These are phyloP conservation scores for Percina caprodes DNA, from an alignment of 2,113 vertebrate species.

Conservation along the genomic window DNA sequence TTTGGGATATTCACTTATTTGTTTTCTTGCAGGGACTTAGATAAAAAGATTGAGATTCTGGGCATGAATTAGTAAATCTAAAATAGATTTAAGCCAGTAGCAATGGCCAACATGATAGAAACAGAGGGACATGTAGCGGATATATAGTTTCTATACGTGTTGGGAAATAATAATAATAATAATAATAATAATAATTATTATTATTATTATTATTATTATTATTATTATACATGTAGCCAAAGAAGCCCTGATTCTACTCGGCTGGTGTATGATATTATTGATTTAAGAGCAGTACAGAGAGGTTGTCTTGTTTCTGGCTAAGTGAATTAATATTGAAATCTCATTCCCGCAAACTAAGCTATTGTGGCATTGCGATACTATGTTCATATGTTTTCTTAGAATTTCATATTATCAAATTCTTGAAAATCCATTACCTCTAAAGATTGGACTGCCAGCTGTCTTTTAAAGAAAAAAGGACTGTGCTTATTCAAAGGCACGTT, in stretches of 20 bases:
- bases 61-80: not conserved
- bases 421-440: not conserved
- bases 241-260: constrained; percentile 7
- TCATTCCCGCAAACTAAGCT: constrained; percentile 1
- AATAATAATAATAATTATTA: constrained; percentile 1
- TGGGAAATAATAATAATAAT: constrained; percentile 10
- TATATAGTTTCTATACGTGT: not conserved
- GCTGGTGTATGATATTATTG: constrained; percentile 33
- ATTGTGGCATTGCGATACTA: not conserved
- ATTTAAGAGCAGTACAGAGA: constrained; percentile 22
- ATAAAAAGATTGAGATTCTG: not conserved
- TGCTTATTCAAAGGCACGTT: not conserved
- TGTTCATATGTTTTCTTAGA: not conserved
- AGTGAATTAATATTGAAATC: constrained; percentile 41
- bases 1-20: not conserved
- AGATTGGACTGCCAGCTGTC: not conserved
- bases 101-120: not conserved
- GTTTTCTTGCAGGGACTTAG: not conserved
- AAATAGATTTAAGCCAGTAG: not conserved
- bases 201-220: too few relatives aligned
- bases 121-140: not conserved
- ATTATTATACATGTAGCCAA: too few relatives aligned
- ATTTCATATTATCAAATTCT: not conserved
- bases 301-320: constrained; percentile 17
- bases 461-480: constrained; percentile 3